These are phyloP conservation scores for Actinopyga echinites DNA, from an alignment of 53 echinoderm and acorn worm genomes.

Conservation along the genomic window DNA sequence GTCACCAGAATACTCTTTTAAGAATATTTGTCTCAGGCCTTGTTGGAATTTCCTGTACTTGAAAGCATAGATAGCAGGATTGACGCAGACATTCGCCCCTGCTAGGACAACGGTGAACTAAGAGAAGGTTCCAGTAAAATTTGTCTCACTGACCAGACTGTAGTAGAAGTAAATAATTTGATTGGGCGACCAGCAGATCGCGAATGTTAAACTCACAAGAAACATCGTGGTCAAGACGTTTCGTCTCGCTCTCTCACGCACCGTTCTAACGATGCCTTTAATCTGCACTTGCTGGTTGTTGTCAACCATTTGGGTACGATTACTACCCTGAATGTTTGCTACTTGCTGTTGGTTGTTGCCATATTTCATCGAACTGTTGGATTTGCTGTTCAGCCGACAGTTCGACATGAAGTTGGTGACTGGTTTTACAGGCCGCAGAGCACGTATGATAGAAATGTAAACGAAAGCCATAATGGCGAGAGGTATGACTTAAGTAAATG, in stretches of 20 bases:
- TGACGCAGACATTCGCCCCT: constrained; percentile 16
- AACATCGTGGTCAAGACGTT: constrained; percentile 39
- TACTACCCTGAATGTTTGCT: not conserved
- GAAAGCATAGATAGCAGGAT: constrained; percentile 29
- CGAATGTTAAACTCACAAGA: constrained; percentile 21
- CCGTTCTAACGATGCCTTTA: not conserved
- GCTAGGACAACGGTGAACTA: constrained; percentile 15
- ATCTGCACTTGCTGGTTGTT: not conserved
- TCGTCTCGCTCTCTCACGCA: constrained; percentile 5
- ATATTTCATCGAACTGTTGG: not conserved
- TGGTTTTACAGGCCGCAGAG: constrained; percentile 33
- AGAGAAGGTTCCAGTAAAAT: constrained; percentile 15
- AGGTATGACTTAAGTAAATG: constrained; percentile 33
- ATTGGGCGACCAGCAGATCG: constrained; percentile 32
- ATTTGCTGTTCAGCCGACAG: not conserved
- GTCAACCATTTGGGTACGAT: not conserved
- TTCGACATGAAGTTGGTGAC: not conserved
- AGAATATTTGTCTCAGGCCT: constrained; percentile 13
- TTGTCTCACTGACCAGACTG: constrained; percentile 16
- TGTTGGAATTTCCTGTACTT: constrained; percentile 45
- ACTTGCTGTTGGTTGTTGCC: constrained; percentile 13
- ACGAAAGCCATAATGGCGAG: constrained; percentile 31
- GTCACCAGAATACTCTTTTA: no score
- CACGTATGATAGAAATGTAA: constrained; percentile 35
- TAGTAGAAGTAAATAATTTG: constrained; percentile 34